Conservation (phyloP, 2,888 invertebrate species). For the Scaptomyza polygonia region DNA sequence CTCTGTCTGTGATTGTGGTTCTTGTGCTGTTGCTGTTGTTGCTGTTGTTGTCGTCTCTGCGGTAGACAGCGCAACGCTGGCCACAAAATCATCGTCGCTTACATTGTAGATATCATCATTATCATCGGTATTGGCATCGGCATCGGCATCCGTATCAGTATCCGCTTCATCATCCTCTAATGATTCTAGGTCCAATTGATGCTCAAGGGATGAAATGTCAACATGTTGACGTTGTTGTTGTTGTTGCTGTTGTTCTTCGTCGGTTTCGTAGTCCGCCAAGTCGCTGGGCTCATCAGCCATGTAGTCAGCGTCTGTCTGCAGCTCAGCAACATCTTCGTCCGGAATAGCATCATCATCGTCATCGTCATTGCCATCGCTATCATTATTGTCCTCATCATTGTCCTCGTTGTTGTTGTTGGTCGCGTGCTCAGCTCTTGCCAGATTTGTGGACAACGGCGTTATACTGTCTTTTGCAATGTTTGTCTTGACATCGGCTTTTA, state of each 20-base stretch:
- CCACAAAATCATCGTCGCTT: slow-evolving; percentile 76
- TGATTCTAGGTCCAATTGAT: slow-evolving; percentile 70
- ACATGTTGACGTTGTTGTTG: slow-evolving; percentile 53
- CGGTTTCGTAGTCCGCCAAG: slow-evolving; percentile 56
- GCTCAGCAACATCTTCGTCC: slow-evolving; percentile 62
- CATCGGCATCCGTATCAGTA: slow-evolving; percentile 14
- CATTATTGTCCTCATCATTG: slow-evolving; percentile 39
- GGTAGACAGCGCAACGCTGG: slow-evolving; percentile 63
- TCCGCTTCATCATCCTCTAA: slow-evolving; percentile 64
- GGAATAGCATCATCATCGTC: slow-evolving; percentile 55
- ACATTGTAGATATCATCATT: slow-evolving; percentile 72
- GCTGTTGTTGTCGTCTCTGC: slow-evolving; percentile 45
- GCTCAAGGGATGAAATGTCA: slow-evolving; percentile 68
- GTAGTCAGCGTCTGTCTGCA: slow-evolving; percentile 59
- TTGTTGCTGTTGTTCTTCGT: slow-evolving; percentile 39
- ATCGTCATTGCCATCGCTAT: slow-evolving; percentile 34
- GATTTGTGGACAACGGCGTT: slow-evolving; percentile 53
- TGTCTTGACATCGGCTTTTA: slow-evolving; percentile 44
- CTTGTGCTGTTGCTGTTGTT: slow-evolving; percentile 14
- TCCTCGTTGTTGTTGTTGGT: slow-evolving; percentile 30
- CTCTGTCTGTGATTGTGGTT: slow-evolving; percentile 13
- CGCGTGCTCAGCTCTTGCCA: slow-evolving; percentile 29
- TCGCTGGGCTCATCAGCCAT: slow-evolving; percentile 67
- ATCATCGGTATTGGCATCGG: slow-evolving; percentile 40
- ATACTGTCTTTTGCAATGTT: slow-evolving; percentile 34